Evolutionary conservation across 2,888 invertebrate species (phyloP).

Genomic region (Argyra leucocephala): DNA sequence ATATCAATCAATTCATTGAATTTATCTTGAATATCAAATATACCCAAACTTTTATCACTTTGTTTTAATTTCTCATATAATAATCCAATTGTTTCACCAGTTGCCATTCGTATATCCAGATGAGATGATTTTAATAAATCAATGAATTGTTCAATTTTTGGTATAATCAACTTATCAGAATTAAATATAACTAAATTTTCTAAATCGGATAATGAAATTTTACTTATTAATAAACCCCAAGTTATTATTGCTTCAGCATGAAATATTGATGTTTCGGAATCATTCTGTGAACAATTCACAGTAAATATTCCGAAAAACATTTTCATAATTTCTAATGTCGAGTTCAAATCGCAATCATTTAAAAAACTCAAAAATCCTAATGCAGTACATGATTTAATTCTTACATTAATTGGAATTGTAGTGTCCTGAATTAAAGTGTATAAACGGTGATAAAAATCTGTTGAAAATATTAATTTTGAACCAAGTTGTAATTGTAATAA

Average conservation of each 20-base stretch:
- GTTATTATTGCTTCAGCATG: constrained; percentile 79
- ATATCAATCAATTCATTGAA: constrained; percentile 56
- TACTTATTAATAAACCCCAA: constrained; percentile 80
- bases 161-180: constrained; percentile 28
- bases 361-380: constrained; percentile 75
- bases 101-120: constrained; percentile 70
- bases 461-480: constrained; percentile 57
- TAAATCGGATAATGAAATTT: constrained; percentile 61
- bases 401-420: constrained; percentile 60
- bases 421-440: constrained; percentile 64
- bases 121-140: constrained; percentile 68
- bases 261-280: constrained; percentile 61
- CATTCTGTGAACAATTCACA: constrained; percentile 72
- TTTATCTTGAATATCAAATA: constrained; percentile 49
- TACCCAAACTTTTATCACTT: constrained; percentile 45
- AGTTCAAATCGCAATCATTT: constrained; percentile 65
- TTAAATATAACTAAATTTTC: constrained; percentile 49
- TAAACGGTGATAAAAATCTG: constrained; percentile 63
- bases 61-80: constrained; percentile 63
- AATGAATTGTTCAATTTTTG: constrained; percentile 48
- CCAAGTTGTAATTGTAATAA: constrained; percentile 77
- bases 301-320: constrained; percentile 68
- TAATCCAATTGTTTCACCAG: constrained; percentile 70
- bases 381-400: constrained; percentile 80
- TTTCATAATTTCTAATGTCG: constrained; percentile 64